Evolutionary conservation across 2,888 invertebrate species (phyloP), one percentile per base, ranked within the genome.

Genomic region (Allophyes oxyacanthae): DNA sequence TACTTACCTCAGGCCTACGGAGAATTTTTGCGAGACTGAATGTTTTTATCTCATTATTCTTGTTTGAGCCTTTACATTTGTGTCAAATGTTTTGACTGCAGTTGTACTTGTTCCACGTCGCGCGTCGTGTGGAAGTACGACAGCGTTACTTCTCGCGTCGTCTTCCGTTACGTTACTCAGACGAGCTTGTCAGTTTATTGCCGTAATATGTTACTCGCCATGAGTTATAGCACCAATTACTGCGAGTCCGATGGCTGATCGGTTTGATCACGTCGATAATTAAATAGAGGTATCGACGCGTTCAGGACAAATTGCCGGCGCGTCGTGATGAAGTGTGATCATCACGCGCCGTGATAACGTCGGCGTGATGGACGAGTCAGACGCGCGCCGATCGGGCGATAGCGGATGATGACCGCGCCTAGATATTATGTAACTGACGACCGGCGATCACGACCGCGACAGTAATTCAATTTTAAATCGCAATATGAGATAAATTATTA

Each of bases 211-310:
- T 72, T 74, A 64, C 55, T 40, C 28, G 56, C 43, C 28, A 46
- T 75, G 56, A 72, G 41, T 60, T 57, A 75, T 74, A 36, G 63
- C 45, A 44, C 52, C 73, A 66, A 72, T 74, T 62, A 72, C 51
- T 32, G 51, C 48, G 44, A 59, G 49, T 60, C 54, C 55, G 63
- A 60, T 60, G 62, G 50, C 34, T 38, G 56, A 20, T 53, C 43
- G 32, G 54, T 49, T 46, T 51, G 44, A 36, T 52, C 50, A 45
- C 55, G 59, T 53, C 61, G 72, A 77, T 83, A 79, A 82, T 83
- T 82, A 80, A 78, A 72, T 76, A 75, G 74, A 80, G 70, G 75
- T 75, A 82, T 81, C 51, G 60, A 65, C 32, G 45, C 30, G 30
- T 28, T 40, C 52, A 41, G 54, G 82, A 82, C 80, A 81, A 82